phyloP scores from a whole-genome alignment of 1,140 invertebrate genomes.

The Dendroctonus ponderosae region DNA sequence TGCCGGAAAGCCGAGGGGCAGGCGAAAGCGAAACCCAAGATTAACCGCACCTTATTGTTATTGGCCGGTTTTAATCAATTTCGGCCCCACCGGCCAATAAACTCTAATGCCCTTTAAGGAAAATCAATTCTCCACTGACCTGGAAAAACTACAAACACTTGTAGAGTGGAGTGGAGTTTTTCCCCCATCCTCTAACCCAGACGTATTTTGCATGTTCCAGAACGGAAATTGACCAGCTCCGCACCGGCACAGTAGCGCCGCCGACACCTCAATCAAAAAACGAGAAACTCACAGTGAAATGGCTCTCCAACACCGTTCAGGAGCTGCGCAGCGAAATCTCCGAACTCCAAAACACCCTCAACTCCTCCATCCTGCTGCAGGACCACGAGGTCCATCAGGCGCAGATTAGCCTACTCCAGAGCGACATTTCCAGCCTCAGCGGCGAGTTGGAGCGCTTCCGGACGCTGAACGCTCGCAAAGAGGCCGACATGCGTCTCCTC shows the following conservation, averaged over 20 bases:
- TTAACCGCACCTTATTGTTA: too few species aligned
- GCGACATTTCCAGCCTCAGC: constrained; percentile 48
- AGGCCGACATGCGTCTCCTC: constrained; percentile 43
- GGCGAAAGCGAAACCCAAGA: background rate
- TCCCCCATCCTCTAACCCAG: background rate
- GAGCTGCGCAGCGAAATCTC: constrained; percentile 50
- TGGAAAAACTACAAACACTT: too few species aligned
- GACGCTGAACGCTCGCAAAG: constrained; percentile 44
- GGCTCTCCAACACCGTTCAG: constrained; percentile 48
- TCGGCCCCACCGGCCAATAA: too few species aligned
- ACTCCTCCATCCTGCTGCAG: constrained; percentile 45
- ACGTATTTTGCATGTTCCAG: constrained; percentile 39
- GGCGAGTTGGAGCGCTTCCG: constrained; percentile 43
- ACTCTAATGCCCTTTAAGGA: too few species aligned
- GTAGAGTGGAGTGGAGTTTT: too few species aligned
- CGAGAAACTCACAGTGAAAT: constrained; percentile 52
- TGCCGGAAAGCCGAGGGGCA: background rate
- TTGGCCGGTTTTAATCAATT: too few species aligned
- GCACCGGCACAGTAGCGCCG: constrained; percentile 25
- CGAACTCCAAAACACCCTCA: constrained; percentile 49
- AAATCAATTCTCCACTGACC: too few species aligned
- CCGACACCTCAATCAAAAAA: constrained; percentile 46
- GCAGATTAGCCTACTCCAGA: constrained; percentile 45
- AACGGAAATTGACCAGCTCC: constrained; percentile 44
- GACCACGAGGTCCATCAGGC: constrained; percentile 45